phyloP scores from a whole-genome alignment of 1,140 invertebrate genomes.

The Drosophila mauritiana region DNA sequence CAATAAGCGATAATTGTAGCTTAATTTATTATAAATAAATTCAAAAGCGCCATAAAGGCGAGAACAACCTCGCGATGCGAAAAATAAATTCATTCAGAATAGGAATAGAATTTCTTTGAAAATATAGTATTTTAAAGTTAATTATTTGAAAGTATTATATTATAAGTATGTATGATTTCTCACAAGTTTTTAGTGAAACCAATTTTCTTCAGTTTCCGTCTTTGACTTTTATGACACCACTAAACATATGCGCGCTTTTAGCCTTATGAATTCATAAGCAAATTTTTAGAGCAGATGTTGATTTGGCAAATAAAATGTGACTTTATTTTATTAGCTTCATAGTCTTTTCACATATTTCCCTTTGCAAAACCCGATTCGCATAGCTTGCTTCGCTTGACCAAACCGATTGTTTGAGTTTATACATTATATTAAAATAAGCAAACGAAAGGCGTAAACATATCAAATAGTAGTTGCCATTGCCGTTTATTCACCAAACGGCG shows the following conservation, averaged over 20 bases:
- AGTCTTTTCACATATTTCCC: background rate
- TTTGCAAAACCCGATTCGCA: background rate
- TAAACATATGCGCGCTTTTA: background rate
- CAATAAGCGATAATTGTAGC: slow-evolving; percentile 64
- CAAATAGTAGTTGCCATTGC: slow-evolving; percentile 41
- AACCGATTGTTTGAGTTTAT: background rate
- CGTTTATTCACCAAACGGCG: slow-evolving; percentile 30
- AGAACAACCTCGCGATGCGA: background rate
- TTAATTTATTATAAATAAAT: slow-evolving; percentile 63
- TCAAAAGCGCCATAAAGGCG: background rate
- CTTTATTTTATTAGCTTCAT: slow-evolving; percentile 3
- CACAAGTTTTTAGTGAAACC: too few relatives aligned
- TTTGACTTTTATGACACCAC: too few relatives aligned
- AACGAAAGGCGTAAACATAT: slow-evolving; percentile 29
- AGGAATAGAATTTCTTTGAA: too few relatives aligned
- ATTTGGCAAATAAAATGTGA: slow-evolving; percentile 5
- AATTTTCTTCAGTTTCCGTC: too few relatives aligned
- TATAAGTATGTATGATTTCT: too few relatives aligned
- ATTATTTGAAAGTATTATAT: too few relatives aligned
- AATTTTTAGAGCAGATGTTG: background rate
- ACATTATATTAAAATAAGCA: slow-evolving; percentile 9
- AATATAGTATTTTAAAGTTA: too few relatives aligned
- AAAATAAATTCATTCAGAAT: background rate
- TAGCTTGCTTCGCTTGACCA: background rate
- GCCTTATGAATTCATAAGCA: background rate